Percentiles rank a stretch among this genome's conserved stretches.
Evolutionary conservation across 2,113 vertebrate species (phyloP).

Genomic region (Bambusicola thoracicus): DNA sequence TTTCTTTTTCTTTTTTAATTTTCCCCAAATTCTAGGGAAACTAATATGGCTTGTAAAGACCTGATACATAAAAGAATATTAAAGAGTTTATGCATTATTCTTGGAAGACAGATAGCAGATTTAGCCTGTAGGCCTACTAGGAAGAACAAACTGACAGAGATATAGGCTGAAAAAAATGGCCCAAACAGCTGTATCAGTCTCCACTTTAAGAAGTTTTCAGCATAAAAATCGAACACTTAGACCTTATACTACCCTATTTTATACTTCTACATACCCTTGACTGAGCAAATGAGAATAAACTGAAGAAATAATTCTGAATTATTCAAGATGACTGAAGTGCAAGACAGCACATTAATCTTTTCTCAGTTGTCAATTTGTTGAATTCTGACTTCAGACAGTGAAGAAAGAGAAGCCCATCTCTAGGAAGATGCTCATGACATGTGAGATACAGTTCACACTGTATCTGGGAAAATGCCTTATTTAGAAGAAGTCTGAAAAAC

Average conservation of each 20-base stretch:
- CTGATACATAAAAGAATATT: background rate
- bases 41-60: background rate
- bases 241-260: background rate
- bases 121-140: background rate
- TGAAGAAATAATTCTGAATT: background rate
- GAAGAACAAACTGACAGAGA: background rate
- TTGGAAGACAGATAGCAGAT: background rate
- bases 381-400: background rate
- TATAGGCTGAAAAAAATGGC: background rate
- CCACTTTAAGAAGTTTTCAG: background rate
- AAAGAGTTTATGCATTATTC: slow-evolving; percentile 3
- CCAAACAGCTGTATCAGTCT: background rate
- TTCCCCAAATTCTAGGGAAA: background rate
- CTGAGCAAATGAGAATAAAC: background rate
- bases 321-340: background rate
- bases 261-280: background rate
- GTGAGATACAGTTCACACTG: background rate
- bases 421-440: background rate
- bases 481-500: background rate
- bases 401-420: background rate
- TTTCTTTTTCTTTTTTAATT: background rate
- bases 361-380: background rate
- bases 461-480: background rate
- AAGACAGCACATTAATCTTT: background rate
- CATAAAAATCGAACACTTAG: background rate